Conservation (phyloP, 2,113 vertebrate genomes). For the Vireo altiloquus region DNA sequence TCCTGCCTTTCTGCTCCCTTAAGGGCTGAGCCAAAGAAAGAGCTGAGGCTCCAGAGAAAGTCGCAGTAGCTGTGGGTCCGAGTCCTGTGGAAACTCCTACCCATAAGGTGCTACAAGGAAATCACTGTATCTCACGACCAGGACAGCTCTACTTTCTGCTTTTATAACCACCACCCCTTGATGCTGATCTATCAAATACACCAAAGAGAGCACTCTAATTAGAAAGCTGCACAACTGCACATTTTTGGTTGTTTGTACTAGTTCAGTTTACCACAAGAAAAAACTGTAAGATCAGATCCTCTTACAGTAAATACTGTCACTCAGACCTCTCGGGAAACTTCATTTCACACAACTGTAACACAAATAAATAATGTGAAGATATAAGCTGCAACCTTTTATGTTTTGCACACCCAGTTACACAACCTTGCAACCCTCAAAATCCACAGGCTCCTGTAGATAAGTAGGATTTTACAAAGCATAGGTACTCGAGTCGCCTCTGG, state of each 20-base stretch:
- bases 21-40: not conserved
- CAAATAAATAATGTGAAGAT: not conserved
- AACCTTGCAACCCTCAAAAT: not conserved
- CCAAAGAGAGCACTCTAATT: not conserved
- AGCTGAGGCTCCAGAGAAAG: not conserved
- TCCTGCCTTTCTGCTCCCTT: not conserved
- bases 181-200: fast-evolving
- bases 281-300: not conserved
- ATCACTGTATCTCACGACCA: not conserved
- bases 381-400: not conserved
- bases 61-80: fast-evolving
- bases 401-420: not conserved
- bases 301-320: not conserved
- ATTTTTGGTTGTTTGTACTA: not conserved
- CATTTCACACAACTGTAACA: not conserved
- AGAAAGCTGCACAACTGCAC: not conserved
- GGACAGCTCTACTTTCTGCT: not conserved
- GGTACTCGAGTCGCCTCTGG: fast-evolving
- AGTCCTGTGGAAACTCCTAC: not conserved
- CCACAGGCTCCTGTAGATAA: not conserved
- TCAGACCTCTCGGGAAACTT: not conserved
- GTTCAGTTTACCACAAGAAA: not conserved
- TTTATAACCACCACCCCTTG: not conserved
- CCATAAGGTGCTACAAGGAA: not conserved
- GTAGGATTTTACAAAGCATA: not conserved